Percentiles rank a stretch among this genome's conserved stretches.
These are phyloP conservation scores for Zosterops hypoxanthus DNA, from an alignment of 2,113 vertebrate species.

Conservation along the genomic window DNA sequence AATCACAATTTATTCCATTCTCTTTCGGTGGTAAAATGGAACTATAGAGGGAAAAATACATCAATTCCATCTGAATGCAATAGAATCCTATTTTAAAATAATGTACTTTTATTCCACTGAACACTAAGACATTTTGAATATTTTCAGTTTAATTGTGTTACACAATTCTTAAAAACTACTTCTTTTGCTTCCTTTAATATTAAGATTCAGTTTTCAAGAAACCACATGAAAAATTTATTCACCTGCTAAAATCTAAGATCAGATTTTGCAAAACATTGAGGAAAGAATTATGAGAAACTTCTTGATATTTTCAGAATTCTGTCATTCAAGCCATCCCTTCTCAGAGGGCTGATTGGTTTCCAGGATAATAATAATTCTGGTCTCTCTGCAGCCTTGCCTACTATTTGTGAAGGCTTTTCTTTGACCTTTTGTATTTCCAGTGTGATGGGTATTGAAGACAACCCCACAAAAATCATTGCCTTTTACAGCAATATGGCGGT, in stretches of 20 bases:
- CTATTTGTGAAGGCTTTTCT: background rate
- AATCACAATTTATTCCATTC: background rate
- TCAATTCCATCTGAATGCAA: background rate
- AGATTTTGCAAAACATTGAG: background rate
- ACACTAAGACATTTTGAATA: background rate
- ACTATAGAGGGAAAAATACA: background rate
- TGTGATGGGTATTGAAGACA: background rate
- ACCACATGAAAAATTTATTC: background rate
- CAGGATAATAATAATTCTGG: background rate
- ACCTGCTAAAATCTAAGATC: background rate
- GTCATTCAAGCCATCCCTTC: fast-evolving
- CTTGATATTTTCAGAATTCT: background rate
- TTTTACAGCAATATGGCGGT: background rate
- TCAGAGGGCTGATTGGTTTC: background rate
- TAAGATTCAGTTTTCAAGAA: background rate
- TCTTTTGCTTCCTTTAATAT: background rate
- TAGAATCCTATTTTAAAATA: background rate
- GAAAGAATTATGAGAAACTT: background rate
- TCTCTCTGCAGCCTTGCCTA: background rate
- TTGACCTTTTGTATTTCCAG: fast-evolving
- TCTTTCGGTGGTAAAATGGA: background rate
- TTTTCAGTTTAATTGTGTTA: background rate
- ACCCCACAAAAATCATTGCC: background rate
- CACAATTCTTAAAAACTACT: background rate
- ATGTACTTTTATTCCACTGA: background rate